Percentiles rank a stretch among this genome's conserved stretches.
These are phyloP conservation scores for Coreoperca whiteheadi DNA, from an alignment of 2,113 vertebrate genomes.

Conservation along the genomic window DNA sequence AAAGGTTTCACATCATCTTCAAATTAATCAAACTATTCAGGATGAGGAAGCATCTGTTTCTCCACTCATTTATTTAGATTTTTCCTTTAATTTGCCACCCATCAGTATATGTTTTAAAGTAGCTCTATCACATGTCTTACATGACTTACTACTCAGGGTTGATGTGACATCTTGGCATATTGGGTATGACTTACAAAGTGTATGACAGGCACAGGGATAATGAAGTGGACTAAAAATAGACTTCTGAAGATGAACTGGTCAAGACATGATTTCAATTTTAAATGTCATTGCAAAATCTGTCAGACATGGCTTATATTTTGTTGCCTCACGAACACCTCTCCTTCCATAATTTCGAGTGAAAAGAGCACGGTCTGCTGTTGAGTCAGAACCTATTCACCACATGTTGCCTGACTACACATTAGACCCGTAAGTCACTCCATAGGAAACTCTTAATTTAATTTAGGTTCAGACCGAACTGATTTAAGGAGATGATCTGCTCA, in stretches of 20 bases:
- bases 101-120: background rate
- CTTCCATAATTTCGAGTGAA: conserved; percentile 35
- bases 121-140: background rate
- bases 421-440: conserved; percentile 12
- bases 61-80: background rate
- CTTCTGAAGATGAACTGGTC: background rate
- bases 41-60: background rate
- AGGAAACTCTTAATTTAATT: conserved; percentile 23
- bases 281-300: conserved; percentile 32
- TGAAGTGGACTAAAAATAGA: conserved; percentile 25
- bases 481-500: background rate
- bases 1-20: background rate
- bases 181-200: conserved; percentile 6
- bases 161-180: background rate
- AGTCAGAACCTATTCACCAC: conserved; percentile 33
- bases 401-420: conserved; percentile 17
- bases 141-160: background rate
- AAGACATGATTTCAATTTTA: conserved; percentile 18
- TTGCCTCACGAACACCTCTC: conserved; percentile 13
- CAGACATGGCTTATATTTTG: conserved; percentile 30
- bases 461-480: background rate
- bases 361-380: conserved; percentile 30
- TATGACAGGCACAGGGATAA: background rate
- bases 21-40: background rate
- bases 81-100: background rate